Conservation (phyloP, 1,140 invertebrate species). For the Halesus radiatus region DNA sequence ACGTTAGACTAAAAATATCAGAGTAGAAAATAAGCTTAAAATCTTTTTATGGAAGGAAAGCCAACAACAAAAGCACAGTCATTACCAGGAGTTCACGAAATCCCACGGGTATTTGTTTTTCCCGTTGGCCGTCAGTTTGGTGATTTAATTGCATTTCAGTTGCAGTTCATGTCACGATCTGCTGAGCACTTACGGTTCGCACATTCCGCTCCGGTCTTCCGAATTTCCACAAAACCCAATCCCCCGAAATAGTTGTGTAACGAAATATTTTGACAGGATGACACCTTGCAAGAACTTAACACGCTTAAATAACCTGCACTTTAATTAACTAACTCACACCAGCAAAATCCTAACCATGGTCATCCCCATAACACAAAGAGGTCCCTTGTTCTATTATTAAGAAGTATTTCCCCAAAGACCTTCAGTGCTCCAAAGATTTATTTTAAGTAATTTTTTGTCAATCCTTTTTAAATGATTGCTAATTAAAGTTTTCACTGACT, state of each 20-base stretch:
- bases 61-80: background rate
- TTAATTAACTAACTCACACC: conserved; percentile 40
- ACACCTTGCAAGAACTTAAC: conserved; percentile 51
- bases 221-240: conserved; percentile 8
- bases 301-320: conserved; percentile 44
- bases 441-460: too few species aligned
- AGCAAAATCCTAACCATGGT: conserved; percentile 29
- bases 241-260: conserved; percentile 21
- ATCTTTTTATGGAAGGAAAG: too few species aligned
- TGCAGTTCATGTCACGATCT: conserved; percentile 6
- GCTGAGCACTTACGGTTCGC: background rate
- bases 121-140: background rate
- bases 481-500: background rate
- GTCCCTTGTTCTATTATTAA: background rate
- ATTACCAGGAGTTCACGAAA: background rate
- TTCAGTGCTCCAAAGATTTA: too few species aligned
- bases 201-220: background rate
- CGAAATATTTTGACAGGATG: conserved; percentile 55
- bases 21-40: too few species aligned
- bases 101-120: conserved; percentile 1
- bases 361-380: conserved; percentile 8
- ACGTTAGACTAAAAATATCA: too few species aligned
- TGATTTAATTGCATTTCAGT: conserved; percentile 28
- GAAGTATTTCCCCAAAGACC: background rate
- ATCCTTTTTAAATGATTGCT: background rate